These are phyloP conservation scores for Dromas ardeola DNA, from an alignment of 2,113 vertebrate species.

Conservation along the genomic window DNA sequence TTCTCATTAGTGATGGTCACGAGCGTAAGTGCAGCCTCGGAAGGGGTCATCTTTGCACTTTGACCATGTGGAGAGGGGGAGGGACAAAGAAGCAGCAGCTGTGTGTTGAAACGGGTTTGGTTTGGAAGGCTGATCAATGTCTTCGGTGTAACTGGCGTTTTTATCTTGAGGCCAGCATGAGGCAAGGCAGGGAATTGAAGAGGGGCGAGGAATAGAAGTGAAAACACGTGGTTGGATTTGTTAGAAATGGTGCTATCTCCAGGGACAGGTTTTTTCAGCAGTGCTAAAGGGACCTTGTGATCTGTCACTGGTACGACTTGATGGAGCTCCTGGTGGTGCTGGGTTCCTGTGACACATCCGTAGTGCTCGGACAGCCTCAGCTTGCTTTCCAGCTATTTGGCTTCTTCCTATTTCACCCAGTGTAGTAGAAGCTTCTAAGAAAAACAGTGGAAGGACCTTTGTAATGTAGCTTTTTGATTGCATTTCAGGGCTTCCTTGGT, in stretches of 20 bases:
- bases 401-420: not conserved
- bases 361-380: not conserved
- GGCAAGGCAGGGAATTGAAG: not conserved
- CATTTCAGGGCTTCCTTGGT: not conserved
- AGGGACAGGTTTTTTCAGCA: not conserved
- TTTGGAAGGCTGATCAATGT: not conserved
- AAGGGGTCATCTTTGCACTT: not conserved
- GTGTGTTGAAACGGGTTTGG: not conserved
- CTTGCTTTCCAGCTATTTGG: not conserved
- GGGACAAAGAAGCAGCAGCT: not conserved
- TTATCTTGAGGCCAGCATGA: not conserved
- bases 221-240: too few species aligned
- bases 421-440: not conserved
- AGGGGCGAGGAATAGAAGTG: too few species aligned
- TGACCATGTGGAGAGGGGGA: rapidly evolving
- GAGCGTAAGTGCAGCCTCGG: not conserved
- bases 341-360: not conserved
- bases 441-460: not conserved
- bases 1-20: not conserved
- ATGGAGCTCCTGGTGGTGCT: not conserved
- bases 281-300: too few species aligned
- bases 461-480: not conserved
- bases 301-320: too few species aligned
- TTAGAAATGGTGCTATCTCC: not conserved
- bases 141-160: not conserved